Evolutionary conservation across 2,113 vertebrate species (phyloP).

Genomic region (Thymallus thymallus): DNA sequence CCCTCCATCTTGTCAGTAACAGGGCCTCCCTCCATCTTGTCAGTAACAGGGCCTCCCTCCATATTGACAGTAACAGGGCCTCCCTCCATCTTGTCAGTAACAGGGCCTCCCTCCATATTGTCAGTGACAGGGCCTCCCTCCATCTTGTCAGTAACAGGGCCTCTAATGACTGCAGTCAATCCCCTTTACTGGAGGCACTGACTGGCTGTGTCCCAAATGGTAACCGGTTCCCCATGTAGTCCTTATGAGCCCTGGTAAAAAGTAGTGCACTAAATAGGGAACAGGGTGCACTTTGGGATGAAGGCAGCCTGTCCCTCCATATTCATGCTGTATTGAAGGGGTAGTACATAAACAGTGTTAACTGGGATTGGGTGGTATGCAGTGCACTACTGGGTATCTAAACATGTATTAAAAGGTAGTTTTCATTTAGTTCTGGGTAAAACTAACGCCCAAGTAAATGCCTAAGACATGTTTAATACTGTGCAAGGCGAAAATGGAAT

Average conservation of each 20-base stretch:
- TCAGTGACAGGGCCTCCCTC: too few species aligned
- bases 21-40: too few species aligned
- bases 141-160: constrained; percentile 17
- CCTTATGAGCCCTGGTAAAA: too few species aligned
- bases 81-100: too few species aligned
- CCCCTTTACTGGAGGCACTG: constrained; percentile 40
- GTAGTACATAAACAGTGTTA: constrained; percentile 15
- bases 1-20: too few species aligned
- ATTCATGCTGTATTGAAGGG: not conserved
- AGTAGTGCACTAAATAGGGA: too few species aligned
- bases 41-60: too few species aligned
- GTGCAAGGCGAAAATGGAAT: not conserved
- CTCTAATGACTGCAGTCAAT: constrained; percentile 58
- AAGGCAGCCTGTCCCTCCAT: not conserved
- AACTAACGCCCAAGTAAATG: not conserved
- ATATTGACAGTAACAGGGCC: too few species aligned
- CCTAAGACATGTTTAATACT: not conserved
- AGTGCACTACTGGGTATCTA: constrained; percentile 11
- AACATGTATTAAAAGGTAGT: constrained; percentile 15
- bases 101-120: too few species aligned
- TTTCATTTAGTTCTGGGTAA: not conserved
- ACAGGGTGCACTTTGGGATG: too few species aligned
- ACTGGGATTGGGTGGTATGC: constrained; percentile 37
- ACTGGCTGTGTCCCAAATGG: not conserved
- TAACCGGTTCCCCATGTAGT: not conserved